phyloP scores from a whole-genome alignment of 1,140 invertebrate species.

The Aphelinus atriplicis region DNA sequence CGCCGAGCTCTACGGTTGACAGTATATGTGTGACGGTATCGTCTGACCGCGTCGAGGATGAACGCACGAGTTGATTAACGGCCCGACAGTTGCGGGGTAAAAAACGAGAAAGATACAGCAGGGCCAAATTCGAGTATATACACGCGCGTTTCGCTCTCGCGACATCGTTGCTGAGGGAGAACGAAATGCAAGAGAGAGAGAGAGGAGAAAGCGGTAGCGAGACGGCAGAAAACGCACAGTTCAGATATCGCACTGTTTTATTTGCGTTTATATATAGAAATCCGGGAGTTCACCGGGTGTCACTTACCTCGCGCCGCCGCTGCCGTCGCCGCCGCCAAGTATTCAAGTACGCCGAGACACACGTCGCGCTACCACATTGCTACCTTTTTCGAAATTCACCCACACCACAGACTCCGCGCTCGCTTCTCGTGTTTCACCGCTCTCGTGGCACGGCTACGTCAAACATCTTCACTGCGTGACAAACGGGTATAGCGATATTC shows the following conservation, averaged over 20 bases:
- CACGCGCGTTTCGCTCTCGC: not conserved
- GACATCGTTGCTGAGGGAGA: slow-evolving; percentile 1
- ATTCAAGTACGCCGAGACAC: not conserved
- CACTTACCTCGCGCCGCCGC: slow-evolving; percentile 57
- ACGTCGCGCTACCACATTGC: not conserved
- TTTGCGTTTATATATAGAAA: slow-evolving; percentile 65
- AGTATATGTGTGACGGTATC: no score
- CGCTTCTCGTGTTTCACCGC: no score
- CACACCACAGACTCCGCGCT: not conserved
- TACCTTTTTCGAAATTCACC: slow-evolving; percentile 14
- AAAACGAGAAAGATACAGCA: no score
- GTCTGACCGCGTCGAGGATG: no score
- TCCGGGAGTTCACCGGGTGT: slow-evolving; percentile 61
- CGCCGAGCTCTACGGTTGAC: no score
- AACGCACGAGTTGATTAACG: no score
- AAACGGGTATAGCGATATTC: no score
- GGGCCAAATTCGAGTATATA: no score
- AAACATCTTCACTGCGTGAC: no score
- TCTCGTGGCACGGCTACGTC: no score
- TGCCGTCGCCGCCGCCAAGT: slow-evolving; percentile 28
- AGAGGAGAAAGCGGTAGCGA: slow-evolving; percentile 27
- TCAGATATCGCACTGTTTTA: slow-evolving; percentile 61
- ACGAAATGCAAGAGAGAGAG: not conserved
- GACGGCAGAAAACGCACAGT: slow-evolving; percentile 44
- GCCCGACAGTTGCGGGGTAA: no score